phyloP scores from a whole-genome alignment of 2,888 invertebrate species.

The Caenorhabditis sulstoni region DNA sequence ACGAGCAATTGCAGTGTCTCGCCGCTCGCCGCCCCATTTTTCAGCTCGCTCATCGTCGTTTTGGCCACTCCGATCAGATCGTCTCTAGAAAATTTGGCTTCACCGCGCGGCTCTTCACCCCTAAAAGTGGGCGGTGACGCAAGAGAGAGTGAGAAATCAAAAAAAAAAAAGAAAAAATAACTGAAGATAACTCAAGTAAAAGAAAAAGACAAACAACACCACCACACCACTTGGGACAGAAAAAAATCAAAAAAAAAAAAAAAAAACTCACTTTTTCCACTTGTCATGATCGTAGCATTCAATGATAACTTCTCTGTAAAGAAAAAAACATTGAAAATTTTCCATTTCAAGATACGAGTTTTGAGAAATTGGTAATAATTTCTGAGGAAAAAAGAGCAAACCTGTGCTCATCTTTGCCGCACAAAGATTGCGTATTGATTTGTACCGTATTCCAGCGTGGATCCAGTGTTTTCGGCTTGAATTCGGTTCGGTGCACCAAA shows the following conservation, averaged over 20 bases:
- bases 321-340: neutral
- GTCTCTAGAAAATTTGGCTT: slow-evolving; percentile 77
- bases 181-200: no score
- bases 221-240: slow-evolving; percentile 1
- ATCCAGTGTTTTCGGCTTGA: slow-evolving; percentile 83
- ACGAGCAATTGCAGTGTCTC: slow-evolving; percentile 70
- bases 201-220: neutral
- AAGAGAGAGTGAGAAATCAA: neutral
- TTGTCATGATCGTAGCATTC: slow-evolving; percentile 83
- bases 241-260: slow-evolving; percentile 10
- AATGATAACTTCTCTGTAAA: slow-evolving; percentile 81
- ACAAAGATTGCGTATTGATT: slow-evolving; percentile 82
- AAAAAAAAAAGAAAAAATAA: neutral
- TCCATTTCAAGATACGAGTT: no score
- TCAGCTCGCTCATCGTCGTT: slow-evolving; percentile 77
- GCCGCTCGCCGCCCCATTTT: slow-evolving; percentile 13
- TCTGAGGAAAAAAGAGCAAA: slow-evolving; percentile 24
- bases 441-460: slow-evolving; percentile 83
- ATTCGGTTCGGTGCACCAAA: slow-evolving; percentile 82
- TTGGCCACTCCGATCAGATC: slow-evolving; percentile 83
- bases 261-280: slow-evolving; percentile 77
- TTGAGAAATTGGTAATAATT: no score
- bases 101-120: slow-evolving; percentile 50
- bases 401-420: slow-evolving; percentile 81
- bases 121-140: slow-evolving; percentile 21